Conservation (phyloP, 1,140 invertebrate species). For the Hycleus cichorii region DNA sequence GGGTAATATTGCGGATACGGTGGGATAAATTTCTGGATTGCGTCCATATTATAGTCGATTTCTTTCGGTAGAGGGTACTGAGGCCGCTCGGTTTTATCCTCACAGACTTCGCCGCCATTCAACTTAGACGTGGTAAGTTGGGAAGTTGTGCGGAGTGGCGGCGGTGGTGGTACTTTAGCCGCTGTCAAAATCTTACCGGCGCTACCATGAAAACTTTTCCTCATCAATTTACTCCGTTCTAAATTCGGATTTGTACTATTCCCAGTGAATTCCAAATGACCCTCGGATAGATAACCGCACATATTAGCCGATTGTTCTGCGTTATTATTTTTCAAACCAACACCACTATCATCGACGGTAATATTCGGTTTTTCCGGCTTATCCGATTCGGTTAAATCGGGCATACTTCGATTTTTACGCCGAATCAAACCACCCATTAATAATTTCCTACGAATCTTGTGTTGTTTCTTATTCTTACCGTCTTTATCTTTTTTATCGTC, state of each 20-base stretch:
- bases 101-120: conserved; percentile 49
- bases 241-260: conserved; percentile 68
- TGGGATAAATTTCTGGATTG: conserved; percentile 47
- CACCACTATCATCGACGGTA: conserved; percentile 65
- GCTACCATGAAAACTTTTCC: conserved; percentile 81
- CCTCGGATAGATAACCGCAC: conserved; percentile 80
- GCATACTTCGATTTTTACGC: conserved; percentile 85
- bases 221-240: conserved; percentile 78
- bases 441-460: conserved; percentile 80
- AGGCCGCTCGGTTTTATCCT: conserved; percentile 47
- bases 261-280: conserved; percentile 70
- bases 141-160: conserved; percentile 78
- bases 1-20: conserved; percentile 29
- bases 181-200: conserved; percentile 69
- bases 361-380: conserved; percentile 43
- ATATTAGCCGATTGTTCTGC: conserved; percentile 44
- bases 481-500: conserved; percentile 56
- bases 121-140: conserved; percentile 66
- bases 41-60: conserved; percentile 40
- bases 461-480: conserved; percentile 79
- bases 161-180: conserved; percentile 78
- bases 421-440: conserved; percentile 83
- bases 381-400: conserved; percentile 74
- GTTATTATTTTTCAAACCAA: conserved; percentile 52
- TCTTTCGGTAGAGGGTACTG: conserved; percentile 42